Evolutionary conservation across 2,797 vertebrate genomes (phyloP).

Genomic region (Selene dorsalis): DNA sequence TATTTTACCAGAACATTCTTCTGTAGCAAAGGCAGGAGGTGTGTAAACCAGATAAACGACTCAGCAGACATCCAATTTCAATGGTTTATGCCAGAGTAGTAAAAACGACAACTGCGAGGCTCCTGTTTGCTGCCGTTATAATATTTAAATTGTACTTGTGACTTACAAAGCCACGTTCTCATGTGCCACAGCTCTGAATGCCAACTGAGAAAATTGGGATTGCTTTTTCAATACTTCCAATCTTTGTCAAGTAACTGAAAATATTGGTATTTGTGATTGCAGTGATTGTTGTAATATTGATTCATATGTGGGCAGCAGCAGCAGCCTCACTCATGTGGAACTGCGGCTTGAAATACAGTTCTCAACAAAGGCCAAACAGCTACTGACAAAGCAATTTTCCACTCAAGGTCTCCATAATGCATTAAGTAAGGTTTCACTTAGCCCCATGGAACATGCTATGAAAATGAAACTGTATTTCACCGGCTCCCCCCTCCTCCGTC

Average conservation of each 20-base stretch:
- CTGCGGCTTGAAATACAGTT: constrained; percentile 63
- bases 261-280: constrained; percentile 67
- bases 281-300: constrained; percentile 67
- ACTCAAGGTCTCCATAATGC: constrained; percentile 71
- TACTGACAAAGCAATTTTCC: constrained; percentile 76
- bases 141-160: constrained; percentile 57
- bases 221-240: constrained; percentile 62
- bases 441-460: constrained; percentile 55
- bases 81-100: constrained; percentile 71
- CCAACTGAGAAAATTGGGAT: constrained; percentile 56
- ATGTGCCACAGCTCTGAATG: constrained; percentile 43
- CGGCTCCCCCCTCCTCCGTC: constrained; percentile 32
- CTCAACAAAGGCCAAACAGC: constrained; percentile 73
- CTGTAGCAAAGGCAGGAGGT: constrained; percentile 41
- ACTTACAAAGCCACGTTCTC: constrained; percentile 36
- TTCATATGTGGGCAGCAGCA: constrained; percentile 50
- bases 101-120: constrained; percentile 72
- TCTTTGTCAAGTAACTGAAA: constrained; percentile 53
- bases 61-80: constrained; percentile 71
- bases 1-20: constrained; percentile 49
- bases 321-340: constrained; percentile 62
- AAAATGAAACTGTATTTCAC: constrained; percentile 54
- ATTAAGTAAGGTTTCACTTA: constrained; percentile 62
- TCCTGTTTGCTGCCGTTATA: constrained; percentile 56
- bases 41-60: constrained; percentile 74